phyloP scores from a whole-genome alignment of 2,888 invertebrate genomes.

The Belgica antarctica region DNA sequence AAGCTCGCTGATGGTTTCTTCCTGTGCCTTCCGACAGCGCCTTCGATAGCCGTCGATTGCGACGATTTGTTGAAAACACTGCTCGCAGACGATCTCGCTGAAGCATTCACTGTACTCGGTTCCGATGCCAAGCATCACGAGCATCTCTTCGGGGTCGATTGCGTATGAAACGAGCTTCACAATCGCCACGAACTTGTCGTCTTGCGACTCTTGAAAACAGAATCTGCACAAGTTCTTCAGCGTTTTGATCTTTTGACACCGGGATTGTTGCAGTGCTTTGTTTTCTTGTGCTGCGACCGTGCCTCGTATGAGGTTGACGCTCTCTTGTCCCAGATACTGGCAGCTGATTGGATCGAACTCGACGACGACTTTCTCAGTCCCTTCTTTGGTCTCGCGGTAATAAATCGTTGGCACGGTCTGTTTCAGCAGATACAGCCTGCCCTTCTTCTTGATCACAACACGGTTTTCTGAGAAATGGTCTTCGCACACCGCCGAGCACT shows the following conservation, averaged over 20 bases:
- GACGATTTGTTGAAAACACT: constrained; percentile 34
- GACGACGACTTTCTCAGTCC: constrained; percentile 26
- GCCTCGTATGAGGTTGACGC: neutral
- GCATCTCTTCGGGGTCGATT: constrained; percentile 6
- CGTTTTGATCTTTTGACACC: neutral
- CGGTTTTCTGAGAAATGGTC: constrained; percentile 9
- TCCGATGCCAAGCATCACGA: neutral
- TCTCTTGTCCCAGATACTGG: constrained; percentile 14
- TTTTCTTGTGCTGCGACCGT: neutral
- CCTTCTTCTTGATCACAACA: constrained; percentile 30
- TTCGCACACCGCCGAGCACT: constrained; percentile 25
- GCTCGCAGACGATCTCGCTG: constrained; percentile 33
- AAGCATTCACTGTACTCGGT: neutral
- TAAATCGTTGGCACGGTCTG: constrained; percentile 31
- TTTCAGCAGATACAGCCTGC: constrained; percentile 15
- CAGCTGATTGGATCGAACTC: neutral
- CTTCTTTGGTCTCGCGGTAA: constrained; percentile 20
- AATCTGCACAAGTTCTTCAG: constrained; percentile 34
- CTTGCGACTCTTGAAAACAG: constrained; percentile 26
- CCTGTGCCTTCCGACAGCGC: constrained; percentile 1
- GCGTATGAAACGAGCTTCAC: constrained; percentile 11
- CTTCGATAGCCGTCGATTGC: constrained; percentile 15
- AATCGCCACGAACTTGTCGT: constrained; percentile 13
- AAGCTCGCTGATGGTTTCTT: neutral
- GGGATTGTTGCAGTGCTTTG: neutral